phyloP scores from a whole-genome alignment of 1,140 invertebrate species.

The Lepidurus packardi region DNA sequence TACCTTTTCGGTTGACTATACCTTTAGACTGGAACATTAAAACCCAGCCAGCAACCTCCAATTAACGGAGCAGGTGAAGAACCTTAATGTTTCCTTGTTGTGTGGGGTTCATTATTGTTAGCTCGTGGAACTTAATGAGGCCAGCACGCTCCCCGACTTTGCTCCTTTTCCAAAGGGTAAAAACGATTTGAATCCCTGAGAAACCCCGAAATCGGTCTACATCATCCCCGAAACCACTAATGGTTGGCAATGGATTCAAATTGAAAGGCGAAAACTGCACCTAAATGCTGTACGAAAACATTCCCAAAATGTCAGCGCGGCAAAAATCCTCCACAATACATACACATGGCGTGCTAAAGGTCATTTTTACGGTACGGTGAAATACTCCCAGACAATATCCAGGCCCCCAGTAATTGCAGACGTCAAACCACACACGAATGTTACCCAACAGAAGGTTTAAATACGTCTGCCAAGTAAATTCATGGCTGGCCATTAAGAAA shows the following conservation, averaged over 20 bases:
- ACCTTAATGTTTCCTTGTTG: conserved; percentile 1
- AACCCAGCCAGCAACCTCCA: conserved; percentile 8
- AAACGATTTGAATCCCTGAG: not conserved
- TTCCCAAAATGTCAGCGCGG: not conserved
- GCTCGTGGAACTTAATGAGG: conserved; percentile 18
- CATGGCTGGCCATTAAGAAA: not conserved
- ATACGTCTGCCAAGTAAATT: not conserved
- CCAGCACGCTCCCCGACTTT: not conserved
- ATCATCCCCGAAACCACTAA: not conserved
- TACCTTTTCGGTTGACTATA: conserved; percentile 11
- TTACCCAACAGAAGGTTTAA: conserved; percentile 15
- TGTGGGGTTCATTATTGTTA: not conserved
- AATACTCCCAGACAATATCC: conserved; percentile 1
- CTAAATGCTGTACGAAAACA: not conserved
- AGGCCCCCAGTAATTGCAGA: not conserved
- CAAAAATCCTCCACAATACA: too few species aligned
- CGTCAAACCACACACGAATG: conserved; percentile 18
- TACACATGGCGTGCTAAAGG: not conserved
- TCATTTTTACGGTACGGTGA: not conserved
- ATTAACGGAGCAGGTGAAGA: conserved; percentile 13
- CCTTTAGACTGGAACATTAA: conserved; percentile 10
- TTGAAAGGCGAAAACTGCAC: not conserved
- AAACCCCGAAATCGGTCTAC: not conserved
- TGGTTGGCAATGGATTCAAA: not conserved
- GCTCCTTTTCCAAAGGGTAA: not conserved